Conservation (phyloP, 2,888 invertebrate genomes). For the Aphodius granarius region DNA sequence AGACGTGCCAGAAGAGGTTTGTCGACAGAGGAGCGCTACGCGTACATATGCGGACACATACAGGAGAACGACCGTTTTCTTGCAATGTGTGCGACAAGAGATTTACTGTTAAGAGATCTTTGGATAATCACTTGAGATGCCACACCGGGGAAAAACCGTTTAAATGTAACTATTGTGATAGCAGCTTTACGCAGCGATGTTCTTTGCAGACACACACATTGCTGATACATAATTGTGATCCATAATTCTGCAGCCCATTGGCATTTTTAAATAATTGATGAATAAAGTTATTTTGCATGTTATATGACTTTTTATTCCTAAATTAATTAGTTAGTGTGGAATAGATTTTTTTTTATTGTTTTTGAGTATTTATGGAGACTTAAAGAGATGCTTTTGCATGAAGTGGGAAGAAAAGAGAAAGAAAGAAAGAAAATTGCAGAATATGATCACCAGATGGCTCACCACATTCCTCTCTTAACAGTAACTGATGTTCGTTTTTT, state of each 20-base stretch:
- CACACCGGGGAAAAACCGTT: slow-evolving; percentile 5
- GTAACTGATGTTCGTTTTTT: no score
- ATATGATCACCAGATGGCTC: no score
- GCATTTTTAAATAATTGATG: neutral
- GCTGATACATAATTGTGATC: neutral
- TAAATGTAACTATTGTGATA: neutral
- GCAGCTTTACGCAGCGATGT: neutral
- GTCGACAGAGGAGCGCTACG: neutral
- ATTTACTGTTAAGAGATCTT: slow-evolving; percentile 1
- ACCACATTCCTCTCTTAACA: no score
- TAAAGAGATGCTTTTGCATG: no score
- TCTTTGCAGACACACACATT: slow-evolving; percentile 2
- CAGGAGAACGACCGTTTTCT: neutral
- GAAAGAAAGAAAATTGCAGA: no score
- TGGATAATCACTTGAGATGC: neutral
- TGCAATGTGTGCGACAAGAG: neutral
- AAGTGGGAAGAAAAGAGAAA: no score
- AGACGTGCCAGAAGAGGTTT: neutral
- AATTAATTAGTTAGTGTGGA: no score
- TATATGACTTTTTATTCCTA: neutral
- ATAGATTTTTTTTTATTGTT: no score
- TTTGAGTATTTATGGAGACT: no score
- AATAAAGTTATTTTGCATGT: neutral
- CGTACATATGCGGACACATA: neutral
- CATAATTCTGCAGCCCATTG: neutral